phyloP scores from a whole-genome alignment of 1,140 invertebrate genomes.

The Leptopilina clavipes region DNA sequence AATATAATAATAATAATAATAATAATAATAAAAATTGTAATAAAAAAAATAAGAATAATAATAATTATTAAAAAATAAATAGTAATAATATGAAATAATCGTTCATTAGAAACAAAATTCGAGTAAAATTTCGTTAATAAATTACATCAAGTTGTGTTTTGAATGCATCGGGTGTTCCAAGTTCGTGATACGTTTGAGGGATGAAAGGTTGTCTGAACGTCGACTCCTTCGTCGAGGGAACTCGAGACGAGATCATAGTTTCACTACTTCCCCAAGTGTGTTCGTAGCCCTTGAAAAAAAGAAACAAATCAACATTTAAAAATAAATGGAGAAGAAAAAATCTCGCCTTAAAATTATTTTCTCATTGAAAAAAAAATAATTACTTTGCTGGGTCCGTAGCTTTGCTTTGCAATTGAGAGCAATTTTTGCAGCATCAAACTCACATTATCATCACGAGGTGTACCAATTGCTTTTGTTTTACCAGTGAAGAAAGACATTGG shows the following conservation, averaged over 20 bases:
- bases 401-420: conserved; percentile 78
- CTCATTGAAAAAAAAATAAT: conserved; percentile 24
- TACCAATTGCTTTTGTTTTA: conserved; percentile 49
- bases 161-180: conserved; percentile 72
- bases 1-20: too few species aligned
- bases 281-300: conserved; percentile 63
- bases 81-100: too few species aligned
- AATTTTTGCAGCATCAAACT: conserved; percentile 76
- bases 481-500: conserved; percentile 37
- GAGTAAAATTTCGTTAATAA: conserved; percentile 25
- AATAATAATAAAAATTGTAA: too few species aligned
- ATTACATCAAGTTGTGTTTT: conserved; percentile 77
- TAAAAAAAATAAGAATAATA: too few species aligned
- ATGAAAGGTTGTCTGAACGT: conserved; percentile 71
- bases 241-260: conserved; percentile 70
- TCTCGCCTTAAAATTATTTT: not conserved
- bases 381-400: conserved; percentile 70
- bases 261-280: conserved; percentile 70
- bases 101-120: conserved; percentile 29
- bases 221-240: conserved; percentile 68
- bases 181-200: conserved; percentile 70
- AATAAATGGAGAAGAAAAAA: not conserved
- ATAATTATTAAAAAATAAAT: too few species aligned
- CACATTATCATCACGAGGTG: conserved; percentile 59
- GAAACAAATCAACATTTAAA: conserved; percentile 38